phyloP scores from a whole-genome alignment of 2,888 invertebrate genomes.

The Metacarcinus magister region DNA sequence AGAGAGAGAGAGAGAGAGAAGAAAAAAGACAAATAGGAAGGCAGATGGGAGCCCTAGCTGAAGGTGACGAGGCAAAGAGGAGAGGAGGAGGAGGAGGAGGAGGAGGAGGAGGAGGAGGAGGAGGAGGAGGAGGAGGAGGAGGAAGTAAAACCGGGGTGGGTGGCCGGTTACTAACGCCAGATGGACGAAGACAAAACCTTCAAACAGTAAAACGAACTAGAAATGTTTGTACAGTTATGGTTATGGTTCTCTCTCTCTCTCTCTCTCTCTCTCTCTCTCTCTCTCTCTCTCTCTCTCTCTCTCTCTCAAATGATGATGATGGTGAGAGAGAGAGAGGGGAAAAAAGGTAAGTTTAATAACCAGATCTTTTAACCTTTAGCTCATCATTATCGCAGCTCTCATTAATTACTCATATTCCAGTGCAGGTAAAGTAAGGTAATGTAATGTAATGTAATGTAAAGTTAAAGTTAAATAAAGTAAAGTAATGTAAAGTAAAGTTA shows the following conservation, averaged over 20 bases:
- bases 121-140: not conserved
- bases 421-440: not conserved
- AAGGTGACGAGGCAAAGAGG: not conserved
- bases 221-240: not conserved
- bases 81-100: not conserved
- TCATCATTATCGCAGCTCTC: not conserved
- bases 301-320: not conserved
- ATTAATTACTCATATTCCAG: not conserved
- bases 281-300: not conserved
- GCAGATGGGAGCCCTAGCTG: not conserved
- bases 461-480: too few relatives aligned
- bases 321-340: not conserved
- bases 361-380: not conserved
- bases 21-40: not conserved
- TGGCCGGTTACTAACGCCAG: not conserved
- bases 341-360: not conserved
- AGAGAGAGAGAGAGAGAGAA: not conserved
- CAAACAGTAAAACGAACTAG: not conserved
- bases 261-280: not conserved
- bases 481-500: too few relatives aligned
- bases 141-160: constrained; percentile 50
- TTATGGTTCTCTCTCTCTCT: not conserved
- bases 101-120: not conserved
- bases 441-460: too few relatives aligned
- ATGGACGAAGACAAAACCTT: not conserved